These are phyloP conservation scores for Pteria penguin DNA, from an alignment of 2,888 invertebrate species.

Conservation along the genomic window DNA sequence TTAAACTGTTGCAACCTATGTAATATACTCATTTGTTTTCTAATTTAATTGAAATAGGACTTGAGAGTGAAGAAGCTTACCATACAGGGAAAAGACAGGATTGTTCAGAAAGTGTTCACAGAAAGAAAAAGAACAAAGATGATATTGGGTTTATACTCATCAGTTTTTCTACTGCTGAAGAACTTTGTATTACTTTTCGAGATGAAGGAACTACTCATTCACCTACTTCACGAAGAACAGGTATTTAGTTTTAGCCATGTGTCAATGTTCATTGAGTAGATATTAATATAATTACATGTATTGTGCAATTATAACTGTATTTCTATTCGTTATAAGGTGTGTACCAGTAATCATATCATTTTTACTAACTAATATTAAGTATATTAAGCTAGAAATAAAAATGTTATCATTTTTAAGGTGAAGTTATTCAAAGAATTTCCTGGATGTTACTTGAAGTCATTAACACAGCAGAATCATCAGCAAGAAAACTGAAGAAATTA, in stretches of 20 bases:
- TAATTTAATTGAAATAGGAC: too few species aligned
- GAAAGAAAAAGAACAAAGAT: conserved; percentile 6
- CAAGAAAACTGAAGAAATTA: conserved; percentile 26
- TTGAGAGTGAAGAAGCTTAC: conserved; percentile 21
- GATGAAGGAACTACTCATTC: conserved; percentile 18
- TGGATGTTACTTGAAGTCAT: conserved; percentile 18
- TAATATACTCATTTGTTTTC: too few species aligned
- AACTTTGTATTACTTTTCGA: conserved; percentile 26
- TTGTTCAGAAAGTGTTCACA: conserved; percentile 16
- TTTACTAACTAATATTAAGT: too few species aligned
- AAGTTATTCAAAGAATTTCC: conserved; percentile 26
- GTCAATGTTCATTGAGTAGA: too few species aligned
- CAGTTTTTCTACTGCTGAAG: conserved; percentile 27
- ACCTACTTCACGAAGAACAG: conserved; percentile 21
- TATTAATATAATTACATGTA: too few species aligned
- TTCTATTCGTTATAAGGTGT: too few species aligned
- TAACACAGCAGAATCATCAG: neutral
- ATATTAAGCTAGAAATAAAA: too few species aligned
- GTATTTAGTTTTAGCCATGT: too few species aligned
- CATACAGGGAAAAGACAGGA: conserved; percentile 30
- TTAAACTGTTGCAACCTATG: too few species aligned
- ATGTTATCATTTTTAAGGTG: conserved; percentile 12
- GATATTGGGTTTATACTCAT: conserved; percentile 27
- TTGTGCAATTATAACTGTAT: too few species aligned
- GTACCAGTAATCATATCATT: too few species aligned